Conservation (phyloP, 2,113 vertebrate species). For the Hemiprocne comata region DNA sequence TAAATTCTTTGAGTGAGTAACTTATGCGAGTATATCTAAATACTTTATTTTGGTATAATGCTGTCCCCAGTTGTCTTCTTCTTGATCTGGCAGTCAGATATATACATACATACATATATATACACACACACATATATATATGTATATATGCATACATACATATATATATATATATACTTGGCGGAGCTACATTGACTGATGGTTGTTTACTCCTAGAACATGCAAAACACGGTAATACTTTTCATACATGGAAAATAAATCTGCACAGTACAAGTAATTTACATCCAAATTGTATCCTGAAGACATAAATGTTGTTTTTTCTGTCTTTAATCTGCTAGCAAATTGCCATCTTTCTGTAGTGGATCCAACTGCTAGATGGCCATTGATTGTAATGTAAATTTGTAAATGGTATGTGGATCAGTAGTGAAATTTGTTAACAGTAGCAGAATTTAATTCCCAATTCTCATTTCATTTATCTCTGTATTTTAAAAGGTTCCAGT, state of each 20-base stretch:
- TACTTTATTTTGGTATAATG: background rate
- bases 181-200: background rate
- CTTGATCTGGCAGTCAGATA: background rate
- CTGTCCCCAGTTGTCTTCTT: background rate
- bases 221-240: background rate
- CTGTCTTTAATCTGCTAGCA: background rate
- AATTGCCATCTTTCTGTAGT: background rate
- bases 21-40: background rate
- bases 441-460: conserved; percentile 23
- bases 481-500: background rate
- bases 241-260: background rate
- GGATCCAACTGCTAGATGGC: background rate
- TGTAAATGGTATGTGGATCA: background rate
- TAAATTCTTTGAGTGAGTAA: background rate
- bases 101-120: background rate
- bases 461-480: conserved; percentile 5
- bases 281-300: background rate
- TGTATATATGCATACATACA: too few relatives aligned
- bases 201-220: background rate
- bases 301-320: background rate
- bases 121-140: too few relatives aligned
- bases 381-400: background rate
- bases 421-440: background rate
- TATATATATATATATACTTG: background rate
- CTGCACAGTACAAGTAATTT: background rate